A percentile compares a stretch with the other conserved stretches of the same genome.
phyloP scores from a whole-genome alignment of 2,113 vertebrate species.

The Ailurus styani region DNA sequence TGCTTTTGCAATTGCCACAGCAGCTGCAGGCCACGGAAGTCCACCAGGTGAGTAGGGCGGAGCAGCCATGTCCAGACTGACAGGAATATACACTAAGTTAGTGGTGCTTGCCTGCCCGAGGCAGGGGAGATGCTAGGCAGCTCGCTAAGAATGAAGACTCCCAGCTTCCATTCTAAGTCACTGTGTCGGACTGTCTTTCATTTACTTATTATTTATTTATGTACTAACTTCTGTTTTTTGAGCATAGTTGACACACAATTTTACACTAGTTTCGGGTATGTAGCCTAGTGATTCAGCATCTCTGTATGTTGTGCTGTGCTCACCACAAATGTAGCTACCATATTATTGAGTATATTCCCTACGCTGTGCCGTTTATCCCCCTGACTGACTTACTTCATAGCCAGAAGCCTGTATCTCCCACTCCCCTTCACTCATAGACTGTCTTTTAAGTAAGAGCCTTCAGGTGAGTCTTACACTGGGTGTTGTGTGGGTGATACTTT shows the following conservation, averaged over 20 bases:
- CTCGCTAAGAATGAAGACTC: not conserved
- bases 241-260: not conserved
- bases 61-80: fast-evolving
- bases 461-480: not conserved
- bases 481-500: not conserved
- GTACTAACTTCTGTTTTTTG: not conserved
- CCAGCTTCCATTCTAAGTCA: not conserved
- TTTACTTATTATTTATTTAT: not conserved
- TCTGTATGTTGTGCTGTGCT: not conserved
- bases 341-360: not conserved
- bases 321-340: not conserved
- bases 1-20: conserved; percentile 97
- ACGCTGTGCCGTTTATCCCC: not conserved
- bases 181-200: not conserved
- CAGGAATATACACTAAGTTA: not conserved
- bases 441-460: not conserved
- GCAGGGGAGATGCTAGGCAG: too few species aligned
- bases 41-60: conserved; percentile 86
- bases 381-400: not conserved
- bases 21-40: conserved; percentile 94
- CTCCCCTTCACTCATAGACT: not conserved
- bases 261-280: not conserved
- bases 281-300: not conserved
- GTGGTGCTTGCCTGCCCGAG: not conserved
- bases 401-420: not conserved